A percentile compares a stretch with the other conserved stretches of the same genome.
Conservation (phyloP, 53 echinoderm and acorn worm species). For the Glandiceps talaboti region DNA sequence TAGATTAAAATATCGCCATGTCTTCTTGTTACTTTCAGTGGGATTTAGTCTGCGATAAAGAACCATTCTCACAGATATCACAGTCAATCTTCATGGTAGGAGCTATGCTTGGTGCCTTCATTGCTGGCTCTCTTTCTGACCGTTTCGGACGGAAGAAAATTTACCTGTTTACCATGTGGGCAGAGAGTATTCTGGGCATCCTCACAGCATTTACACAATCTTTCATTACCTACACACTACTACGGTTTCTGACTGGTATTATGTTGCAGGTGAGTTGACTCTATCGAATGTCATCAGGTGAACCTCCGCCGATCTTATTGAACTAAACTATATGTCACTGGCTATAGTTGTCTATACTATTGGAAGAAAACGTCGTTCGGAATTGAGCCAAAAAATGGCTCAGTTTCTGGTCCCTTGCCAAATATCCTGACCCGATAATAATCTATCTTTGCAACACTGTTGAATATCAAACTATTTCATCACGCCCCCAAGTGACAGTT, state of each 20-base stretch:
- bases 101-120: constrained; percentile 79
- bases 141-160: constrained; percentile 58
- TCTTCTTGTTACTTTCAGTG: constrained; percentile 23
- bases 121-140: constrained; percentile 80
- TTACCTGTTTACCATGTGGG: constrained; percentile 59
- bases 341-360: no score
- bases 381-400: no score
- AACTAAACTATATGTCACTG: no score
- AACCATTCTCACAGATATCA: constrained; percentile 41
- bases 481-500: no score
- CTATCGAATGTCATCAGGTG: no score
- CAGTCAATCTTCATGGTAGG: constrained; percentile 81
- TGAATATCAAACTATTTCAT: no score
- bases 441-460: no score
- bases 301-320: no score
- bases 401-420: no score
- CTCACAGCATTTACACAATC: constrained; percentile 55
- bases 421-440: no score
- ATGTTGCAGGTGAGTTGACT: constrained; percentile 49
- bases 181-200: constrained; percentile 44
- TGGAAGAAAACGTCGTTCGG: no score
- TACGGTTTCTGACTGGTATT: constrained; percentile 55
- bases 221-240: constrained; percentile 45
- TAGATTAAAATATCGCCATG: no score
- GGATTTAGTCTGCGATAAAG: constrained; percentile 63